A percentile compares a stretch with the other conserved stretches of the same genome.
Evolutionary conservation across 2,113 vertebrate genomes (phyloP).

Genomic region (Mesembrinibis cayennensis): DNA sequence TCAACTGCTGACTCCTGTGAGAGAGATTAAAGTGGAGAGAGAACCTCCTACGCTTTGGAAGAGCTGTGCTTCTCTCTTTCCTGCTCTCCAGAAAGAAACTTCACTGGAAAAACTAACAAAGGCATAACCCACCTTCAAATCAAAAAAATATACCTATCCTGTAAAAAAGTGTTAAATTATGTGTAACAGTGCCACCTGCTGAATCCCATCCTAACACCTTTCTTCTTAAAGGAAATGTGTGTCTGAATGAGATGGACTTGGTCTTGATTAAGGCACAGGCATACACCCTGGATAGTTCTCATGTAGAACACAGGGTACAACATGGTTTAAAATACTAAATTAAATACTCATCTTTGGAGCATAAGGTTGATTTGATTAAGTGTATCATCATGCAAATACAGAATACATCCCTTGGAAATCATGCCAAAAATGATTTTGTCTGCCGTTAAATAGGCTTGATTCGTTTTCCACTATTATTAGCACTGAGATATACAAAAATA

Average conservation of each 20-base stretch:
- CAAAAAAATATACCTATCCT: neutral
- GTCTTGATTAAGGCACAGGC: neutral
- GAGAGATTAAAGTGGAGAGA: neutral
- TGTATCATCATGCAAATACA: neutral
- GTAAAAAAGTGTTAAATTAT: neutral
- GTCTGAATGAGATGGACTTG: neutral
- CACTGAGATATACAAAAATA: neutral
- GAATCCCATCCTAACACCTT: constrained; percentile 5
- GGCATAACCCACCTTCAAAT: neutral
- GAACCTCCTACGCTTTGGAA: neutral
- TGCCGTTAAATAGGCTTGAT: neutral
- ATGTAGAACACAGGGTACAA: neutral
- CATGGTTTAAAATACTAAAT: neutral
- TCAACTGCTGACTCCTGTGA: neutral
- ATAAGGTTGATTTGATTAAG: neutral
- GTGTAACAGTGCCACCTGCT: constrained; percentile 54
- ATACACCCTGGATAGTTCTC: neutral
- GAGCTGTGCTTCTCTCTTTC: neutral
- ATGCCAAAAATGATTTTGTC: neutral
- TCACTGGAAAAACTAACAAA: neutral
- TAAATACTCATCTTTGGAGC: neutral
- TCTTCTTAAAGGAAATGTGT: neutral
- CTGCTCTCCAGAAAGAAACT: neutral
- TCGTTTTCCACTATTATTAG: neutral
- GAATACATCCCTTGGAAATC: neutral